Evolutionary conservation across 2,797 vertebrate species (phyloP).

Genomic region (Gouania willdenowi): DNA sequence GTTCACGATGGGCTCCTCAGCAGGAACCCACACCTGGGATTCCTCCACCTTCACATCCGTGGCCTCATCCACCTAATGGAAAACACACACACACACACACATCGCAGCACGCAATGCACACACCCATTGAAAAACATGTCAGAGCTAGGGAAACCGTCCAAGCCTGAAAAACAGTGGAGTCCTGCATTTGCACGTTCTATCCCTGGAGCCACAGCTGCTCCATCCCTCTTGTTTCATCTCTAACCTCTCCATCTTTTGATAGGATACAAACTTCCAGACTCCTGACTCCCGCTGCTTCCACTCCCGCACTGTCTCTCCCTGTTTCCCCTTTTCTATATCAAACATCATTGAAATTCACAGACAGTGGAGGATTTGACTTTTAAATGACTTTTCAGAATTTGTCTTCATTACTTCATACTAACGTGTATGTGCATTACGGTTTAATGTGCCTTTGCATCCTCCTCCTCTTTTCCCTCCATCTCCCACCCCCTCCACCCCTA

Average conservation of each 20-base stretch:
- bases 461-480: neutral
- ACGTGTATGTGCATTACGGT: constrained; percentile 61
- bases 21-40: constrained; percentile 90
- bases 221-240: constrained; percentile 52
- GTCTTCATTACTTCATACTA: constrained; percentile 67
- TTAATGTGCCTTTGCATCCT: constrained; percentile 57
- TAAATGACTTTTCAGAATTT: constrained; percentile 74
- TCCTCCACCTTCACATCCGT: constrained; percentile 84
- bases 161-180: constrained; percentile 4
- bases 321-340: constrained; percentile 46
- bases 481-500: neutral
- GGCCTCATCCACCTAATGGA: constrained; percentile 77
- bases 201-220: constrained; percentile 30
- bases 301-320: constrained; percentile 7
- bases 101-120: neutral
- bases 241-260: constrained; percentile 44
- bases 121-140: constrained; percentile 5
- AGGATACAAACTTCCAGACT: constrained; percentile 49
- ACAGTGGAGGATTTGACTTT: constrained; percentile 73
- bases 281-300: constrained; percentile 41
- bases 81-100: constrained; percentile 19
- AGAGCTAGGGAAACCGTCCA: constrained; percentile 8
- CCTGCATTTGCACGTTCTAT: constrained; percentile 34
- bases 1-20: constrained; percentile 88
- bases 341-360: constrained; percentile 69